A percentile compares a stretch with the other conserved stretches of the same genome.
These are phyloP conservation scores for Pseudomyrmex dendroicus DNA, from an alignment of 1,140 invertebrate species.

Conservation along the genomic window DNA sequence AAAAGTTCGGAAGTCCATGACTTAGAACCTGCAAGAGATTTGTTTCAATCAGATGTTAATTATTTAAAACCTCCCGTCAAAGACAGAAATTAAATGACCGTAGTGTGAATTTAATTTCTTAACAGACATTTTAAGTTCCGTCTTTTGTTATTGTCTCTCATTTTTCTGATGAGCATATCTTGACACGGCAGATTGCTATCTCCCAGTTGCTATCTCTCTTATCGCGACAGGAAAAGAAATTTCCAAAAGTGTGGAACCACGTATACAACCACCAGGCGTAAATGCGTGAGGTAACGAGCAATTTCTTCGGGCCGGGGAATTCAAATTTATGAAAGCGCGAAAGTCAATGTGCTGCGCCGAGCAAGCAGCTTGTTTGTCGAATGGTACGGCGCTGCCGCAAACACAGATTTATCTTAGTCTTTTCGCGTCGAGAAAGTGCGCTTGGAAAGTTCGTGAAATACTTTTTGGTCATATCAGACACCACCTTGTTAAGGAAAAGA, in stretches of 20 bases:
- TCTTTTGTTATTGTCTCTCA: neutral
- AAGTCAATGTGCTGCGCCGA: constrained; percentile 10
- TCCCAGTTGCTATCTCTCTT: neutral
- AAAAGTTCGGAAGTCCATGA: neutral
- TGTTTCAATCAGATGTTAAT: constrained; percentile 10
- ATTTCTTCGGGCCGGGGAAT: constrained; percentile 41
- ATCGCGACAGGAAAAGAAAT: constrained; percentile 29
- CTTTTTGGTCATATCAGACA: constrained; percentile 17
- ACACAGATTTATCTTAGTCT: constrained; percentile 33
- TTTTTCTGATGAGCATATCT: neutral
- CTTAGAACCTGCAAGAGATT: neutral
- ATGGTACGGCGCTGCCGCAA: neutral
- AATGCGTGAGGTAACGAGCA: constrained; percentile 74
- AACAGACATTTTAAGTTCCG: constrained; percentile 6
- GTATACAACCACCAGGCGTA: constrained; percentile 51
- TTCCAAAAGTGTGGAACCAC: constrained; percentile 25
- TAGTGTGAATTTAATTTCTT: constrained; percentile 21
- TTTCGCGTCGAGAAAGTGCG: neutral
- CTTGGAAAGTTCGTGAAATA: constrained; percentile 15
- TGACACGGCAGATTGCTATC: neutral
- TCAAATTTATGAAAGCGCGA: constrained; percentile 35
- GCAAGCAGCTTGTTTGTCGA: constrained; percentile 28
- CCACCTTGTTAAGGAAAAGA: neutral
- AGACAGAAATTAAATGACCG: constrained; percentile 29
- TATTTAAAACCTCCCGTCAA: neutral